Percentiles rank a stretch among this genome's conserved stretches.
These are phyloP conservation scores for Azorinus chamasolen DNA, from an alignment of 2,888 invertebrate species.

Conservation along the genomic window DNA sequence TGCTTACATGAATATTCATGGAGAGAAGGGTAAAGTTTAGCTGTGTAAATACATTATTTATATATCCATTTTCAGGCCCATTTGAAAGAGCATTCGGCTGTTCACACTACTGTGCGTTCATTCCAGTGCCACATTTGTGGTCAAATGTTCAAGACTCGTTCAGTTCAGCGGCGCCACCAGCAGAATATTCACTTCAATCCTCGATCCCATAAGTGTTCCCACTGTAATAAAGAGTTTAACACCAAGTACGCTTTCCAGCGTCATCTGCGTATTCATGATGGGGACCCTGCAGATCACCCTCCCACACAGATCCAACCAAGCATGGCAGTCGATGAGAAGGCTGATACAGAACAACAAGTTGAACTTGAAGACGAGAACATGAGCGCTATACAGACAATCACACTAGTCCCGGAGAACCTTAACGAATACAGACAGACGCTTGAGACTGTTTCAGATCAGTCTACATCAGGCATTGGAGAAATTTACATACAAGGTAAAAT, in stretches of 20 bases:
- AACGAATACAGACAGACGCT: conserved; percentile 34
- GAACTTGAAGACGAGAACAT: conserved; percentile 57
- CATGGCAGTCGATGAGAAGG: neutral
- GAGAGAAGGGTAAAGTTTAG: no score
- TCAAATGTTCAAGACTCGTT: conserved; percentile 87
- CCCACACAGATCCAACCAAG: neutral
- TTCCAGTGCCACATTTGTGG: conserved; percentile 88
- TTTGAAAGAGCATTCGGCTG: conserved; percentile 84
- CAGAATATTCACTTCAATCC: conserved; percentile 86
- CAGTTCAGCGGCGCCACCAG: conserved; percentile 86
- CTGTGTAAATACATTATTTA: no score
- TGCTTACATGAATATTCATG: no score
- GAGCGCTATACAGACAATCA: conserved; percentile 61
- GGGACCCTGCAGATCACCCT: neutral
- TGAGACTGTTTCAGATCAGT: conserved; percentile 22
- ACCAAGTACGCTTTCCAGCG: conserved; percentile 86
- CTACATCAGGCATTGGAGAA: conserved; percentile 32
- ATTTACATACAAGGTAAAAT: conserved; percentile 54
- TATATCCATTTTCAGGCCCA: conserved; percentile 80
- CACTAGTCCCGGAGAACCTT: conserved; percentile 52
- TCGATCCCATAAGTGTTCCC: conserved; percentile 82
- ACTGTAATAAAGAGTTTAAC: conserved; percentile 86
- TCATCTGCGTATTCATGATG: conserved; percentile 84
- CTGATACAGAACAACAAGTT: neutral
- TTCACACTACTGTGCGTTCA: conserved; percentile 86